Evolutionary conservation across 2,888 invertebrate genomes (phyloP), one percentile per base, ranked within the genome.

Genomic region (Sphecodes monilicornis): DNA sequence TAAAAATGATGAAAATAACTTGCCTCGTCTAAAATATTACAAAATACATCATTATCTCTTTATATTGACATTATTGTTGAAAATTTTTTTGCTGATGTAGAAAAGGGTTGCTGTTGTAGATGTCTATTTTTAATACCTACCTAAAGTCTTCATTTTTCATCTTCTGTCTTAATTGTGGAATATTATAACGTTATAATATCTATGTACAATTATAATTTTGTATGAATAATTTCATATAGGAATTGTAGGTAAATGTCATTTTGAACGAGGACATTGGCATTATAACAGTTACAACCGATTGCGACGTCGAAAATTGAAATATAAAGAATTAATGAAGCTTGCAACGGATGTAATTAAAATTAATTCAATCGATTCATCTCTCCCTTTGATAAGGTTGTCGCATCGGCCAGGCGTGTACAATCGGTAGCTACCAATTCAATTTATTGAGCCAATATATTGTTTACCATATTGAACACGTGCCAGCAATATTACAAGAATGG

Each of bases 391-490:
- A 32, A 32, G 18, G 8, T 18, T 29, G 32, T 16, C 22, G 64
- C 32, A 10, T 64, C 64, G 57, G 6, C 64, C 32, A 16, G 32
- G 8, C 64, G 32, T 64, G 64, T 3, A 64, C 32, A 32, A 29
- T 64, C 32, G 64, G 10, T 32, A 32, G 22, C 32, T 29, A 32
- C 18, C 32, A 32, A 64, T 64, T 32, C 32, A 32, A 64, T 64
- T 64, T 64, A 64, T 64, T 32, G 64, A 64, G 18, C 8, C 64
- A 32, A 64, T 64, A 64, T 64, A 64, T 64, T 64, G 32, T 64
- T 64, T 64, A 64, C 64, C 29, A 64, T 64, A 64, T 64, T 29
- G 64, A 64, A 32, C 64, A 32, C 29, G 29, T 60, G 60, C 16
- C 60, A 29, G 57, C 26, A 11, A 57, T 57, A 26, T 57, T 26